Evolutionary conservation across 2,888 invertebrate genomes (phyloP).

Genomic region (Macrosoma leucophasiata): DNA sequence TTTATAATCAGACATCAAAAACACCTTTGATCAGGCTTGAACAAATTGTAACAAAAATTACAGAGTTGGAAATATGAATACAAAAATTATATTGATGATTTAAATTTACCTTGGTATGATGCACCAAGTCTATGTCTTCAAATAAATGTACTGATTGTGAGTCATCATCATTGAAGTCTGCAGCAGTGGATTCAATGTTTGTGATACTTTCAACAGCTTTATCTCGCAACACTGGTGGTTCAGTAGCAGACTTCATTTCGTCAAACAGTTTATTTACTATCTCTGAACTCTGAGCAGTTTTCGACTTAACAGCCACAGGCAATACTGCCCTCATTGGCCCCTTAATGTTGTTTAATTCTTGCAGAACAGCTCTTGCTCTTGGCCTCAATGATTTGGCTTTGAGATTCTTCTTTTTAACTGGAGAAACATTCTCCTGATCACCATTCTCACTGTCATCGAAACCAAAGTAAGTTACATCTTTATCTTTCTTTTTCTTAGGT

Average conservation of each 20-base stretch:
- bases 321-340: constrained; percentile 44
- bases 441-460: constrained; percentile 59
- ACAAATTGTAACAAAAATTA: too few relatives aligned
- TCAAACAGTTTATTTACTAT: constrained; percentile 45
- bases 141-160: constrained; percentile 58
- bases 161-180: constrained; percentile 36
- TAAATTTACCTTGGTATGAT: constrained; percentile 61
- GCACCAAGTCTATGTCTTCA: constrained; percentile 62
- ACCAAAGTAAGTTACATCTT: constrained; percentile 56
- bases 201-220: constrained; percentile 25
- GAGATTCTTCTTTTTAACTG: constrained; percentile 37
- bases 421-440: constrained; percentile 59
- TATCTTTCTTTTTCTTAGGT: constrained; percentile 32
- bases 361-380: constrained; percentile 41
- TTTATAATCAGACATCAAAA: too few relatives aligned
- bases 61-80: too few relatives aligned
- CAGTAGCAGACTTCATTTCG: constrained; percentile 43
- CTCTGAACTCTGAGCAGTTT: constrained; percentile 37
- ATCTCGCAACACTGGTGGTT: constrained; percentile 44
- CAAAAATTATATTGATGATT: too few relatives aligned
- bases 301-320: constrained; percentile 42
- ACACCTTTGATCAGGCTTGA: too few relatives aligned
- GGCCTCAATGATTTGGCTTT: constrained; percentile 37
- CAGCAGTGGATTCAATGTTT: constrained; percentile 28
- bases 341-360: constrained; percentile 45